Conservation (phyloP, 2,888 invertebrate species). For the Pseudolycoriella hygida region DNA sequence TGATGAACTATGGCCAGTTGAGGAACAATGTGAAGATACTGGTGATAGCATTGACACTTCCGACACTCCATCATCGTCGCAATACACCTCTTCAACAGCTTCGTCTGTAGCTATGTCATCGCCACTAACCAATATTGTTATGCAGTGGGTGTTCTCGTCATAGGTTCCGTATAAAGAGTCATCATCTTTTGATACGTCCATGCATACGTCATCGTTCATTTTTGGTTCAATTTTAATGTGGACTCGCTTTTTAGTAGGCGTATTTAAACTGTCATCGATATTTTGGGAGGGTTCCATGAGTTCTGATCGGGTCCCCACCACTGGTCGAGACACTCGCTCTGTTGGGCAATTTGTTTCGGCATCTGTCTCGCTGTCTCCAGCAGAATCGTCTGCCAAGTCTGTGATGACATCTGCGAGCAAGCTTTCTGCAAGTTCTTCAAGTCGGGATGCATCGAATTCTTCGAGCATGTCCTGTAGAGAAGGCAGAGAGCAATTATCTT, state of each 20-base stretch:
- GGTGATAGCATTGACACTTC: constrained; percentile 6
- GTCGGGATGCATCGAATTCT: constrained; percentile 56
- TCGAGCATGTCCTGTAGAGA: constrained; percentile 72
- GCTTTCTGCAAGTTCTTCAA: constrained; percentile 69
- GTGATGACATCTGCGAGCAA: constrained; percentile 59
- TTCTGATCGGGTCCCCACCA: constrained; percentile 81
- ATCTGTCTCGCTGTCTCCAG: constrained; percentile 46
- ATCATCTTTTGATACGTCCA: constrained; percentile 14
- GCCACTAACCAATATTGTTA: constrained; percentile 49
- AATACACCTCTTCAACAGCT: constrained; percentile 27
- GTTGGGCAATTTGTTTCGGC: constrained; percentile 30
- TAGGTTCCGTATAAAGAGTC: constrained; percentile 49
- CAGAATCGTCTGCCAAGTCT: constrained; percentile 40
- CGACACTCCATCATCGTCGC: constrained; percentile 16
- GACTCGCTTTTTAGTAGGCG: constrained; percentile 4
- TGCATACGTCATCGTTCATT: constrained; percentile 31
- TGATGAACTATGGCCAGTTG: not conserved
- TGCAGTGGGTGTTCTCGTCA: constrained; percentile 52
- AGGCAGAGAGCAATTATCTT: constrained; percentile 59
- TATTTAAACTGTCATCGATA: constrained; percentile 30
- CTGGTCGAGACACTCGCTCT: constrained; percentile 38
- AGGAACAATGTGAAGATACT: constrained; percentile 4
- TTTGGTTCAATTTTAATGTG: constrained; percentile 9
- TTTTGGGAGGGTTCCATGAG: constrained; percentile 63
- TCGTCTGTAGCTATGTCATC: constrained; percentile 36